phyloP scores from a whole-genome alignment of 2,888 invertebrate genomes.

The Pseudococcus jackbeardsleyi region DNA sequence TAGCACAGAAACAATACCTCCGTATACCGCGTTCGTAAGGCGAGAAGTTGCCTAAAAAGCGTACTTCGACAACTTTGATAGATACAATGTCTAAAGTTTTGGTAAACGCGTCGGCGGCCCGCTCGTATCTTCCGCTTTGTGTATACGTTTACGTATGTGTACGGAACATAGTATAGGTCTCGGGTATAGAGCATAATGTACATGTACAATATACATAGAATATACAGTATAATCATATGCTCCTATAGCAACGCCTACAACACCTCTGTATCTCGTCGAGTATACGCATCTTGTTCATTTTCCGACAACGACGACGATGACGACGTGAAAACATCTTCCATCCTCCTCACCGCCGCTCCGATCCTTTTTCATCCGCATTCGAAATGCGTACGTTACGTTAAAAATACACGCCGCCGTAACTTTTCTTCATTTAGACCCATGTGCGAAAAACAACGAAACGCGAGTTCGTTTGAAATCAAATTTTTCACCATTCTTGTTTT shows the following conservation, averaged over 20 bases:
- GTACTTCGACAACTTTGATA: constrained; percentile 19
- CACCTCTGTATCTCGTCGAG: not conserved
- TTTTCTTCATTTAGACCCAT: constrained; percentile 32
- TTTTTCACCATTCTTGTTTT: constrained; percentile 17
- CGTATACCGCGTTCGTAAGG: not conserved
- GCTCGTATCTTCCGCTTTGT: constrained; percentile 3
- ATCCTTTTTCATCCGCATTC: not conserved
- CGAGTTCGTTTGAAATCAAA: constrained; percentile 15
- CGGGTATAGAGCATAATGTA: too few relatives aligned
- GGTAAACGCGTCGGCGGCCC: not conserved
- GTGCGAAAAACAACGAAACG: constrained; percentile 3
- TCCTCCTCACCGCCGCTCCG: not conserved
- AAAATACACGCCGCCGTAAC: constrained; percentile 5
- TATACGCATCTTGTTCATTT: constrained; percentile 17
- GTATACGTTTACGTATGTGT: not conserved
- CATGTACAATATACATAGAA: not conserved
- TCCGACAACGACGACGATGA: not conserved
- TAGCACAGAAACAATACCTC: not conserved
- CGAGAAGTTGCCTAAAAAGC: not conserved
- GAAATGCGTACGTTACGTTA: not conserved
- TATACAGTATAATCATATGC: constrained; percentile 23
- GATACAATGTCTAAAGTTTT: constrained; percentile 11
- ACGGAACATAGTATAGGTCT: too few relatives aligned
- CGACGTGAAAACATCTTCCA: not conserved
- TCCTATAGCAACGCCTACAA: not conserved